Conservation (phyloP, 2,113 vertebrate genomes). For the Pipra filicauda region DNA sequence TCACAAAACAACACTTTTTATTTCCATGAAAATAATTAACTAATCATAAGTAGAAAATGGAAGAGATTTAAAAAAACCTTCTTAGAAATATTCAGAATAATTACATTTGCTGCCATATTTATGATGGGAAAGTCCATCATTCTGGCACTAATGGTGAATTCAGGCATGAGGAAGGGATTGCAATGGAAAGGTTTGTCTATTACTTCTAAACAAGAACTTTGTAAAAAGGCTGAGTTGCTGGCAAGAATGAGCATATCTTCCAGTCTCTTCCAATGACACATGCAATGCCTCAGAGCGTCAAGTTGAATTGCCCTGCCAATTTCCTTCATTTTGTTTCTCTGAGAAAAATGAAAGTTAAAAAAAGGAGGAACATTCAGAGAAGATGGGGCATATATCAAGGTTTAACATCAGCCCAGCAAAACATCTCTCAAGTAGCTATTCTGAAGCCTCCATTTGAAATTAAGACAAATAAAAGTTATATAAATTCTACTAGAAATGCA, state of each 20-base stretch:
- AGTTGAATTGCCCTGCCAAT: constrained; percentile 49
- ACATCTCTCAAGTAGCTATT: background rate
- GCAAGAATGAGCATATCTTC: background rate
- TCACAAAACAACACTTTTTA: background rate
- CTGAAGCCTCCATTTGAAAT: constrained; percentile 24
- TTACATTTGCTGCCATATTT: background rate
- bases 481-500: background rate
- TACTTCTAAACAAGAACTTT: constrained; percentile 9
- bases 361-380: background rate
- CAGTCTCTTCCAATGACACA: constrained; percentile 3
- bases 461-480: constrained; percentile 34
- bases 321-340: constrained; percentile 40
- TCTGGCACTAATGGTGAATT: background rate
- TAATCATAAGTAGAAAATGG: background rate
- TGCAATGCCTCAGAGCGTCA: constrained; percentile 1
- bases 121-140: background rate
- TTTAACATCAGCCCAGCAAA: background rate
- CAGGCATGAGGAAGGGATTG: background rate
- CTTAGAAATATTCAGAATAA: constrained; percentile 21
- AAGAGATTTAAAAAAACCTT: background rate
- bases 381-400: background rate
- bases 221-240: constrained; percentile 15
- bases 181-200: background rate
- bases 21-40: background rate
- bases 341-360: constrained; percentile 37